A percentile compares a stretch with the other conserved stretches of the same genome.
phyloP scores from a whole-genome alignment of 2,888 invertebrate species.

The Drosophila hamatofila region DNA sequence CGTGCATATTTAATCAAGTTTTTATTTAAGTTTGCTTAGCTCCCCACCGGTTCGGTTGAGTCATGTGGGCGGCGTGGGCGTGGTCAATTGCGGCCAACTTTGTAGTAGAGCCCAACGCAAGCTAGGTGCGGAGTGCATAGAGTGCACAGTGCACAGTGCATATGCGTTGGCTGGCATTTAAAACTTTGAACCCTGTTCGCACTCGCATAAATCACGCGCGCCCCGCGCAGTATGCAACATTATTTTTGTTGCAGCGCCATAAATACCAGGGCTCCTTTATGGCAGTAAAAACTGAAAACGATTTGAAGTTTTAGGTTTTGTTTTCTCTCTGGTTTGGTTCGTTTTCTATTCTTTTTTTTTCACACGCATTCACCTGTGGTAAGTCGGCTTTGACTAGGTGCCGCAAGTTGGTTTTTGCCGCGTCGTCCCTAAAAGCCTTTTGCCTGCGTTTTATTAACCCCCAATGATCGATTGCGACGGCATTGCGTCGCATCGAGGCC shows the following conservation, averaged over 20 bases:
- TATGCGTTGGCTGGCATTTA: constrained; percentile 60
- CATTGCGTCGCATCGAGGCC: constrained; percentile 43
- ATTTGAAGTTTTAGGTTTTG: constrained; percentile 42
- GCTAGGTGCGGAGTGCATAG: background rate
- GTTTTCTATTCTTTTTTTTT: constrained; percentile 8
- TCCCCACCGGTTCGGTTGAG: constrained; percentile 12
- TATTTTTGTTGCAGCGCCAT: constrained; percentile 57
- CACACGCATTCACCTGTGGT: constrained; percentile 51
- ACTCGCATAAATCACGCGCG: constrained; percentile 65
- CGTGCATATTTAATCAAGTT: constrained; percentile 61
- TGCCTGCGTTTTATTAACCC: constrained; percentile 64
- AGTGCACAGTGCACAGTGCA: constrained; percentile 9
- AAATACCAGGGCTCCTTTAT: constrained; percentile 61
- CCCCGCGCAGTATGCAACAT: constrained; percentile 57
- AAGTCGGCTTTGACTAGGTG: constrained; percentile 25
- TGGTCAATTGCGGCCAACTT: constrained; percentile 38
- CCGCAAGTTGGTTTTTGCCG: constrained; percentile 36
- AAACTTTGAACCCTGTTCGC: constrained; percentile 58
- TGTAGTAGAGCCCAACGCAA: constrained; percentile 22
- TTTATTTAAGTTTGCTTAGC: constrained; percentile 50
- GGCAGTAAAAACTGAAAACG: constrained; percentile 65
- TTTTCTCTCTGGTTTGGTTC: background rate
- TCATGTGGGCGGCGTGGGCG: constrained; percentile 24
- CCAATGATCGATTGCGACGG: constrained; percentile 63
- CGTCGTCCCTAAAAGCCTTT: constrained; percentile 37